Percentiles rank a stretch among this genome's conserved stretches.
Evolutionary conservation across 2,888 invertebrate species (phyloP).

Genomic region (Syritta pipiens): DNA sequence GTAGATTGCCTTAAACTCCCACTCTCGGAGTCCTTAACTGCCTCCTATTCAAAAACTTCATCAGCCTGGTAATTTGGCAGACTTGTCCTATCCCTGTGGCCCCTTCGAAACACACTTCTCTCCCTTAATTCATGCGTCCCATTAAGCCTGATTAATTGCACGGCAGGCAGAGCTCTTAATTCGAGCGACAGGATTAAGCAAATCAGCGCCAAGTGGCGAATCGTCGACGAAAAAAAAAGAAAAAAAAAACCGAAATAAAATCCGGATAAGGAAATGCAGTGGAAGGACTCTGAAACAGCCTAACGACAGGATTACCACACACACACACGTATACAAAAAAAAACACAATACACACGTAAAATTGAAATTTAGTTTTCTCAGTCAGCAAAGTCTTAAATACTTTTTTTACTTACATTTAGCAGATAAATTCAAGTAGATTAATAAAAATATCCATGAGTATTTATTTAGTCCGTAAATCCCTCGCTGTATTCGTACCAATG

Average conservation of each 20-base stretch:
- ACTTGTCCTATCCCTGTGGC: no score
- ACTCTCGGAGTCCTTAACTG: no score
- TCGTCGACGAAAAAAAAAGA: background rate
- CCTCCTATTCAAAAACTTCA: no score
- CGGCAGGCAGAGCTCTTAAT: slow-evolving; percentile 23
- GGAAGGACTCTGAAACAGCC: no score
- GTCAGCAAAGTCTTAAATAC: no score
- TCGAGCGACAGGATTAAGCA: slow-evolving; percentile 10
- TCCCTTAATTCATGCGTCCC: slow-evolving; percentile 6
- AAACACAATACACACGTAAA: no score
- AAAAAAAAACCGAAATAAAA: background rate
- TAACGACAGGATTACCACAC: slow-evolving; percentile 13
- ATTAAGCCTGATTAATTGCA: slow-evolving; percentile 32
- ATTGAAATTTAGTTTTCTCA: no score
- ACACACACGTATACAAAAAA: no score
- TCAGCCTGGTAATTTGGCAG: no score
- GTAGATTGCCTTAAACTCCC: no score
- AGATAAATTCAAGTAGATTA: slow-evolving; percentile 80
- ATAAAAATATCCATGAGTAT: slow-evolving; percentile 80
- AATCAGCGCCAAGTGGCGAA: slow-evolving; percentile 9
- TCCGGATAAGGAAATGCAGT: slow-evolving; percentile 8
- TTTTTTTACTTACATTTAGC: slow-evolving; percentile 80
- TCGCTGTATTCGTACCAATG: slow-evolving; percentile 71
- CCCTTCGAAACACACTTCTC: no score
- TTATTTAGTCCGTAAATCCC: slow-evolving; percentile 77